A percentile compares a stretch with the other conserved stretches of the same genome.
These are phyloP conservation scores for Arenaria interpres DNA, from an alignment of 2,113 vertebrate genomes.

Conservation along the genomic window DNA sequence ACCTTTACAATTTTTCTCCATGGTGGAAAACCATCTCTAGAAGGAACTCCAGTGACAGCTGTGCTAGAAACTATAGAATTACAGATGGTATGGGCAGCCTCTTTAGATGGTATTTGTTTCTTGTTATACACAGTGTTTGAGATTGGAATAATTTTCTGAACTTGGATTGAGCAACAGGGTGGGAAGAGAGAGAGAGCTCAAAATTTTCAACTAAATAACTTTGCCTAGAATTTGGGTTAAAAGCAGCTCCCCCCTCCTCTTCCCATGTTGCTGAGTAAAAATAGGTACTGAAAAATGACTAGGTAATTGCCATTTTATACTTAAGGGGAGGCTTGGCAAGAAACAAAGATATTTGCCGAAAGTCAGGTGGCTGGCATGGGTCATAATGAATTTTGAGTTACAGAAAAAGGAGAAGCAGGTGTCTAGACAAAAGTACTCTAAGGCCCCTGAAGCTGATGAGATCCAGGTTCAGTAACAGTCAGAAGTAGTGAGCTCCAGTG, in stretches of 20 bases:
- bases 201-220: not conserved
- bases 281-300: not conserved
- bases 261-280: not conserved
- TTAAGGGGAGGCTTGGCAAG: not conserved
- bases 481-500: not conserved
- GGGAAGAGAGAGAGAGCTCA: not conserved
- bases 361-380: not conserved
- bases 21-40: not conserved
- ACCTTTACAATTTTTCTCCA: not conserved
- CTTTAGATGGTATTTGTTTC: not conserved
- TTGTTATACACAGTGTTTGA: not conserved
- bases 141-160: not conserved
- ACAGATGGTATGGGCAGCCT: not conserved
- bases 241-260: not conserved
- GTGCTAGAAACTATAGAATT: not conserved
- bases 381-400: not conserved
- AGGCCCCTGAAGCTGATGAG: not conserved
- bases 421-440: not conserved
- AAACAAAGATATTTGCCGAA: not conserved
- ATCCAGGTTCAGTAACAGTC: not conserved
- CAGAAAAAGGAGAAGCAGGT: not conserved
- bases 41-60: not conserved
- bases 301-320: not conserved
- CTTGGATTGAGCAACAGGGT: not conserved
- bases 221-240: not conserved